Percentiles rank a stretch among this genome's conserved stretches.
phyloP scores from a whole-genome alignment of 2,797 vertebrate genomes.

The Gastrophryne carolinensis region DNA sequence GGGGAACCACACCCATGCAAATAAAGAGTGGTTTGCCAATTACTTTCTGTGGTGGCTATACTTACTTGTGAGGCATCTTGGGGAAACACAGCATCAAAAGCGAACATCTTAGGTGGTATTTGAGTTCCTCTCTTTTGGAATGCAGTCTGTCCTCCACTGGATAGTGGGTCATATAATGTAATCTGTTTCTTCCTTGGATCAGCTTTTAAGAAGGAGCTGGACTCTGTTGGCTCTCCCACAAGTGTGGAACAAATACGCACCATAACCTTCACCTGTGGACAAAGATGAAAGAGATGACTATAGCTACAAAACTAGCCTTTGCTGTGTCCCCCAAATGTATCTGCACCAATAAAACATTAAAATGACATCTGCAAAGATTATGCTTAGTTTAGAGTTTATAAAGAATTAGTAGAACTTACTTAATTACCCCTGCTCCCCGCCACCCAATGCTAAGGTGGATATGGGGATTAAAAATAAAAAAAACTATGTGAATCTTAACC shows the following conservation, averaged over 20 bases:
- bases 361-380: no score
- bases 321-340: neutral
- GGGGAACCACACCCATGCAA: no score
- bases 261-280: conserved; percentile 88
- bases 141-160: conserved; percentile 71
- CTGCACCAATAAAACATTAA: no score
- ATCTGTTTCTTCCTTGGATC: conserved; percentile 89
- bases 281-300: neutral
- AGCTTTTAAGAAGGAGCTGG: conserved; percentile 84
- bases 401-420: no score
- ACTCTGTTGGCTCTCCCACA: conserved; percentile 74
- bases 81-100: conserved; percentile 87
- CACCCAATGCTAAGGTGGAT: no score
- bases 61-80: conserved; percentile 91
- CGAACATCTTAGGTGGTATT: conserved; percentile 86
- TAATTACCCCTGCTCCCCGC: no score
- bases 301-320: neutral
- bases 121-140: conserved; percentile 76
- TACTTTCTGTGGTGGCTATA: no score
- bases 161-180: conserved; percentile 79
- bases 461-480: no score
- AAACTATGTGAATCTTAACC: no score
- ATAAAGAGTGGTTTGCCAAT: neutral
- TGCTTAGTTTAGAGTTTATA: no score
- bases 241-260: conserved; percentile 80